Conservation (phyloP, 2,888 invertebrate genomes). For the Mythimna lalbum region DNA sequence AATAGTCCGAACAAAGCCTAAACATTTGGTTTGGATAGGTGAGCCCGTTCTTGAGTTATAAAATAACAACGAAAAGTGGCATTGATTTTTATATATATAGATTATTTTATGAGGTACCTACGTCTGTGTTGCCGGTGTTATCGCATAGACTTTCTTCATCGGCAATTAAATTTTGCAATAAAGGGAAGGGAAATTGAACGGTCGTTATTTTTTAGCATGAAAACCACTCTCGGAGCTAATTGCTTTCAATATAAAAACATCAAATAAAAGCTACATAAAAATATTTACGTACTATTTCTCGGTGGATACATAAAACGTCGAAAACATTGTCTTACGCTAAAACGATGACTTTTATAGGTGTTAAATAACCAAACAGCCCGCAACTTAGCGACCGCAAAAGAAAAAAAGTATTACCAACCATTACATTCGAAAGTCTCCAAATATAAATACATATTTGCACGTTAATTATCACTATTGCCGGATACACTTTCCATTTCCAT, state of each 20-base stretch:
- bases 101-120: background rate
- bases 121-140: background rate
- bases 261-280: conserved; percentile 5
- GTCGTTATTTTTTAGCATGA: background rate
- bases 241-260: conserved; percentile 11
- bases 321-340: conserved; percentile 14
- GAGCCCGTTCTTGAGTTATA: no score
- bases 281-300: conserved; percentile 6
- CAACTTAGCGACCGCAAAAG: conserved; percentile 49
- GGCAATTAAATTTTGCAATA: background rate
- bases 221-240: conserved; percentile 10
- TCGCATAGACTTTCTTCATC: conserved; percentile 3
- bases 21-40: no score
- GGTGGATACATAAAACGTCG: background rate
- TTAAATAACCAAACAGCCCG: conserved; percentile 41
- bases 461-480: conserved; percentile 79
- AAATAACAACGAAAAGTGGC: no score
- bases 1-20: no score
- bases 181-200: conserved; percentile 1
- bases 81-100: no score
- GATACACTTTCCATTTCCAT: conserved; percentile 79
- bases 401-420: conserved; percentile 66
- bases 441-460: conserved; percentile 74
- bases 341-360: conserved; percentile 44
- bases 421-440: conserved; percentile 79